Percentiles rank a stretch among this genome's conserved stretches.
These are phyloP conservation scores for Lysandra bellargus DNA, from an alignment of 2,888 invertebrate genomes.

Conservation along the genomic window DNA sequence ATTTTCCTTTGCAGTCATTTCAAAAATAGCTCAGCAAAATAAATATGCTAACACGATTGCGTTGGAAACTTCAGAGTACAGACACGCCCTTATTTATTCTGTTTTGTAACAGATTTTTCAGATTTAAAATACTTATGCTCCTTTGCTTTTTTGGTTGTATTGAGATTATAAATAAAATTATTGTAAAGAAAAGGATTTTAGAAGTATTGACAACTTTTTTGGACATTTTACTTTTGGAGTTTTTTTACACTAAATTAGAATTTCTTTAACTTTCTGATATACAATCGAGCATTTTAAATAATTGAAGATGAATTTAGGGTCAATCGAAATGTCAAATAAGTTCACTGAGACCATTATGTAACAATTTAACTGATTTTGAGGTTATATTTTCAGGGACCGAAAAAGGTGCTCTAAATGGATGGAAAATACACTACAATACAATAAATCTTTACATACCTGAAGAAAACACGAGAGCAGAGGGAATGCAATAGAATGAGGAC, in stretches of 20 bases:
- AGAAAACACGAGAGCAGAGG: conserved; percentile 58
- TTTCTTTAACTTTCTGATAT: not conserved
- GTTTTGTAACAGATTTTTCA: not conserved
- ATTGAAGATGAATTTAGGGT: not conserved
- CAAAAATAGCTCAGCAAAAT: conserved; percentile 30
- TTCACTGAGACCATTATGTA: not conserved
- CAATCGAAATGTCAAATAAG: not conserved
- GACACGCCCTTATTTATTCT: conserved; percentile 29
- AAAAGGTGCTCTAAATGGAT: not conserved
- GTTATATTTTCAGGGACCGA: not conserved
- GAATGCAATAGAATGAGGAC: conserved; percentile 69
- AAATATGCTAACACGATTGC: not conserved
- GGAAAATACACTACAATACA: not conserved
- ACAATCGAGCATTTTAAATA: not conserved
- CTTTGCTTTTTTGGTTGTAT: not conserved
- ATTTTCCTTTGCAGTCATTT: conserved; percentile 25
- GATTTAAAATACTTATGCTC: not conserved
- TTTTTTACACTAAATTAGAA: not conserved
- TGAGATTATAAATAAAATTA: not conserved
- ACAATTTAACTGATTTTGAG: not conserved
- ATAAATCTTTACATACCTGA: conserved; percentile 58
- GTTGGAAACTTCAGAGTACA: conserved; percentile 18
- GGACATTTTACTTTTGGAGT: not conserved
- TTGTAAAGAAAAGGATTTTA: not conserved
- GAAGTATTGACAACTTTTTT: not conserved